Base-by-base conservation (phyloP, 2,113 vertebrate genomes). In the Tragelaphus buxtoni region DNA sequence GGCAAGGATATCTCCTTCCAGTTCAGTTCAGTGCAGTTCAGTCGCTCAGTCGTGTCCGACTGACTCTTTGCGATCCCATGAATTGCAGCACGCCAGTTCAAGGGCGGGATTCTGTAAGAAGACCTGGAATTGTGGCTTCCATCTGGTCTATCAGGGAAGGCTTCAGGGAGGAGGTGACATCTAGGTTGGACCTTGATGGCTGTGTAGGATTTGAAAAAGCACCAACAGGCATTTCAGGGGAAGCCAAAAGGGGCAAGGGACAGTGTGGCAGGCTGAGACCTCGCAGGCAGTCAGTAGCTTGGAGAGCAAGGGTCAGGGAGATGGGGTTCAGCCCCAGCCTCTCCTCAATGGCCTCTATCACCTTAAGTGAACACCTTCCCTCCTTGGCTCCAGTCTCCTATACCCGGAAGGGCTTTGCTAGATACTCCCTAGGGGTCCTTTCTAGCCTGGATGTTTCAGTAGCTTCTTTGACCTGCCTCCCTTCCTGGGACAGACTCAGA, bases 121-220 rank as follows among this genome's bases (percentile, higher is more conserved):
- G 65, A 74, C 28, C 53, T 87, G 18, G 42, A 55, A 17, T 72
- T 11, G 28, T 69, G 76, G 72, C n/a, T 91, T 55, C 61, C 65
- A 56, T 45, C 39, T 60, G 51, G 26, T 24, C 63, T 45, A 26
- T 82, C 79, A 89, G 8, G 35, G 61, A 91, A 26, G 79, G 60
- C 81, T 88, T 91, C 49, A 32, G 10, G 87, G 87, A 86, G 39
- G 89, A 63, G 77, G 55, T 35, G 60, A 79, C 51, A 32, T 80
- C 77, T 61, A 72, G 53, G 12, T 45, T 47, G 47, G 84, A 7
- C 22, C 58, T 90, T 61, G n/a, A 88, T 63, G 65, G 28, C 69
- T 30, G 32, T 16, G 35, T 45, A 58, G 30, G 26, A 17, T 80
- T 80, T 63, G 47, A 56, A 88, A 89, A 30, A 79, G 11, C 28